These are phyloP conservation scores for Plodia interpunctella DNA, from an alignment of 1,140 invertebrate species.

Conservation along the genomic window DNA sequence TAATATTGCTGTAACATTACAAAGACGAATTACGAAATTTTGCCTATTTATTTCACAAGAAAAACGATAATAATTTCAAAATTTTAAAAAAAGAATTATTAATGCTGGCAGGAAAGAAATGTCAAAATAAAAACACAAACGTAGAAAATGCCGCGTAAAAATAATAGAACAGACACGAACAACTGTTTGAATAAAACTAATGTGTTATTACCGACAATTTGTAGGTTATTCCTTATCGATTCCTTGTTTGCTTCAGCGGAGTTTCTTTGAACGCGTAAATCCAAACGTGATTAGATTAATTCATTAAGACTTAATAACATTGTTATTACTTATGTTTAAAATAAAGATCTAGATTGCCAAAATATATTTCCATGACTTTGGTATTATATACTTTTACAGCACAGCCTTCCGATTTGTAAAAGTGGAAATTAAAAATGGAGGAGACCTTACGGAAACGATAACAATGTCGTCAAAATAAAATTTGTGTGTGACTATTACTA, in stretches of 20 bases:
- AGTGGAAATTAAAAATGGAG: no score
- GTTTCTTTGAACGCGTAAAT: not conserved
- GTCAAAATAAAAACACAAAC: not conserved
- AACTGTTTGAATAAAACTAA: not conserved
- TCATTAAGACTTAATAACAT: not conserved
- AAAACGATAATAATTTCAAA: not conserved
- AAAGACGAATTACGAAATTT: constrained; percentile 2
- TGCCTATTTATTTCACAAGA: not conserved
- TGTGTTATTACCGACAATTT: not conserved
- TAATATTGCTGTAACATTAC: constrained; percentile 13
- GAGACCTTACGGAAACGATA: no score
- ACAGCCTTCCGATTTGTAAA: no score
- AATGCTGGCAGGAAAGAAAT: constrained; percentile 9
- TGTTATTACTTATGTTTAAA: not conserved
- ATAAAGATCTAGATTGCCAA: no score
- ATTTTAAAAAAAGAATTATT: not conserved
- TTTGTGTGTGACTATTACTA: no score
- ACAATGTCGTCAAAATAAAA: no score
- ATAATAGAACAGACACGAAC: not conserved
- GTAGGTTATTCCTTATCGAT: constrained; percentile 10
- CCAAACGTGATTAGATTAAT: not conserved
- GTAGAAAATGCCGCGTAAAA: not conserved
- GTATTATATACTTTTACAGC: no score
- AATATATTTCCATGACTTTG: no score
- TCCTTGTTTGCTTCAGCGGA: constrained; percentile 1